Base-by-base conservation (phyloP, 2,113 vertebrate genomes). In the Arothron firmamentum region DNA sequence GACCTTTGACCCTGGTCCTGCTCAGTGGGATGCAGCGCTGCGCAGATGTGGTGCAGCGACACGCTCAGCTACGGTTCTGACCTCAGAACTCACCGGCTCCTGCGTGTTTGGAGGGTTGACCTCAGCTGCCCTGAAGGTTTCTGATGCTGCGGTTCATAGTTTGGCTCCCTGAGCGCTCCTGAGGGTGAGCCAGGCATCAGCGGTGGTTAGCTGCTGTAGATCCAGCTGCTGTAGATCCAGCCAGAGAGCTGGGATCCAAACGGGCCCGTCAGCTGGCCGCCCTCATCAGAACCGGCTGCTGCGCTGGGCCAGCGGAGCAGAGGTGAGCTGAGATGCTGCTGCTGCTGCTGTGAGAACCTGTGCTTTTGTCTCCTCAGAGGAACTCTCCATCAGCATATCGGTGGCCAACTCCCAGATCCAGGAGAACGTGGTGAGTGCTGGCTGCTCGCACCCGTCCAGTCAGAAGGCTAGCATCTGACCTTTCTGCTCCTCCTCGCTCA, bases 401-500 rank as follows among this genome's bases (percentile, higher is more conserved):
- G 95, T 98, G 78, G 97, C 95, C 60, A 98, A 98, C 74, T 95
- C 92, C 90, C 95, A 98, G 80, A 91, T 98, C 75, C 95, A 97
- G 88, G 95, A 98, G 88, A 98, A 98, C 78, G 96, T 98, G 93
- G 96, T 98, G 82, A 96, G 95, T 92, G n/a, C 17, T 49, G 4
- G 6, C 41, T 11, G 10, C 11, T 43, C 14, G 2, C 41, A 12
- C 7, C 14, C 41, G 1, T 14, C 13, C 11, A 1, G 9, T 5
- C 3, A 3, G 41, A 5, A 6, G 25, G 15, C n/a, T 16, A 2
- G 16, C 45, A 47, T n/a, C 16, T 13, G 13, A 47, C 45, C 15
- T 47, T 9, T 16, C 15, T n/a, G 45, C 47, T 5, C 14, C 65
- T 52, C 74, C 80, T 28, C n/a, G n/a, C n/a, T n/a, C 52, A 99